These are phyloP conservation scores for Watsonalla binaria DNA, from an alignment of 2,888 invertebrate species.

Conservation along the genomic window DNA sequence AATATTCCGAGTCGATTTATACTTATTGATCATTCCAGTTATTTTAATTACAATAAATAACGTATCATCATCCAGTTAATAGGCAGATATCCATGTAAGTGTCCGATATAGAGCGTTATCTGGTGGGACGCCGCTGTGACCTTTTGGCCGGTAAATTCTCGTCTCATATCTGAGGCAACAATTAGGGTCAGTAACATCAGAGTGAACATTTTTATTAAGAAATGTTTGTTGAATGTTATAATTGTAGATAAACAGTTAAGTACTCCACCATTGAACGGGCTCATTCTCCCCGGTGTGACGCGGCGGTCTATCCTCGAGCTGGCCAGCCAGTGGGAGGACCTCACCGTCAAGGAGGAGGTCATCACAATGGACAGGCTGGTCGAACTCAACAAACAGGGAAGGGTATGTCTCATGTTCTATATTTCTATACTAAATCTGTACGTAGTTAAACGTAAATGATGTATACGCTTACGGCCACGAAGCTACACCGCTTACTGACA, in stretches of 20 bases:
- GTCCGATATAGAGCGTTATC: conserved; percentile 56
- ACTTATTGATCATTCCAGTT: not conserved
- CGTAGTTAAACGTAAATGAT: no score
- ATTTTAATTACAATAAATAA: not conserved
- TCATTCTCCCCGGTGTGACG: conserved; percentile 97
- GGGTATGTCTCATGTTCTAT: conserved; percentile 80
- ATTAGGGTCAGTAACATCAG: conserved; percentile 61
- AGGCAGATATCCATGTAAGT: conserved; percentile 41
- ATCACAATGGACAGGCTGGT: conserved; percentile 92
- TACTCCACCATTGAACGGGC: conserved; percentile 95
- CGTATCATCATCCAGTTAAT: conserved; percentile 27
- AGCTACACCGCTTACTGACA: no score
- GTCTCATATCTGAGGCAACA: conserved; percentile 64
- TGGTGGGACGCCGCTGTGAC: conserved; percentile 42
- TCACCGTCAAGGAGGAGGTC: conserved; percentile 87
- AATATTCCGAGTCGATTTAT: not conserved
- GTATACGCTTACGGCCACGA: no score
- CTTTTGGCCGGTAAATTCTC: conserved; percentile 66
- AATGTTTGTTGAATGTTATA: conserved; percentile 13
- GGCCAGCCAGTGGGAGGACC: conserved; percentile 89
- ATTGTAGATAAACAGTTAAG: conserved; percentile 90
- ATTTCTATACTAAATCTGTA: not conserved
- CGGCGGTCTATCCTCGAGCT: conserved; percentile 92
- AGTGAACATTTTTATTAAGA: conserved; percentile 17
- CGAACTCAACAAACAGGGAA: conserved; percentile 85